Evolutionary conservation across 2,888 invertebrate genomes (phyloP), one percentile per base, ranked within the genome.

Genomic region (Nesidiocoris tenuis): DNA sequence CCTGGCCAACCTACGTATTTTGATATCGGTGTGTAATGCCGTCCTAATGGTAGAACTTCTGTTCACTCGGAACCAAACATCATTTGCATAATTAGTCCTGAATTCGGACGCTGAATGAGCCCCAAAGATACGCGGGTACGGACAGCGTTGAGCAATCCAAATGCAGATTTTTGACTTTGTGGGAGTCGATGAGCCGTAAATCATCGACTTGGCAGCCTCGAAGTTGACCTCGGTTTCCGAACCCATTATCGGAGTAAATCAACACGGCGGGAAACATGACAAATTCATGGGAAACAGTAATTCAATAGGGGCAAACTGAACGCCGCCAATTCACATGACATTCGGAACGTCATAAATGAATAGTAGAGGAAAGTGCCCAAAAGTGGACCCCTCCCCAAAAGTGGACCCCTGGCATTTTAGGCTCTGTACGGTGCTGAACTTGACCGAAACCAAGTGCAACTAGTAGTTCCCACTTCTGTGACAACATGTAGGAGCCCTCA

Each of bases 21-120:
- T 12, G 39, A 39, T 39, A 39, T 39, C 12, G 39, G 12, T 39
- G 39, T 39, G 39, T 39, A 39, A 39, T 39, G 39, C 39, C 39
- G 39, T 12, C 39, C 12, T 39, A 12, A 39, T 39, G 39, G 5
- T 39, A 12, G 39, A 39, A 3, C 39, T 3, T 39, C 39, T 39
- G 12, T 39, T 12, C 39, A 39, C 39, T 39, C 39, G 17, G 25
- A 39, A 65, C 5, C 18, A 39, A 39, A 17, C 65, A 17, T 39
- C 65, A 65, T 65, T 65, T 65, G 65, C 65, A 65, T 65, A 65
- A 65, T 65, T 65, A 65, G 65, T 65, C 65, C 65, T 12, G 25
- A 18, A 65, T 39, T 65, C 65, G n/a, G 65, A 65, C 19, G 18
- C 16, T 18, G 65, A 65, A 65, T 65, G 25, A 65, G 39, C 19